These are phyloP conservation scores for Antedon mediterranea DNA, from an alignment of 53 echinoderm and acorn worm genomes.

Conservation along the genomic window DNA sequence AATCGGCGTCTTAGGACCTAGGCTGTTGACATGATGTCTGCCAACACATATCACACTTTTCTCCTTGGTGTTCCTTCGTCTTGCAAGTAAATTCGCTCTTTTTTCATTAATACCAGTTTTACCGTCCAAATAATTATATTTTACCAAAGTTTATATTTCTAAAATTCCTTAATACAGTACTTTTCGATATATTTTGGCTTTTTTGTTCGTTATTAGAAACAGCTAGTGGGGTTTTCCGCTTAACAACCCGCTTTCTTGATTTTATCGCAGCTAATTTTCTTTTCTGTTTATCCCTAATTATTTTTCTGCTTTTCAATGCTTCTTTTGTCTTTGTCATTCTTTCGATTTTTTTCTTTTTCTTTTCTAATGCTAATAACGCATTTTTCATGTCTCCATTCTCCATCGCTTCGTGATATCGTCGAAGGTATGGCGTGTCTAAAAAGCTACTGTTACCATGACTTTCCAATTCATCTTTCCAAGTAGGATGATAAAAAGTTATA, in stretches of 20 bases:
- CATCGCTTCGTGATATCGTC: constrained; percentile 52
- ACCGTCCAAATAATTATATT: too few species aligned
- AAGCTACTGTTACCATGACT: background rate
- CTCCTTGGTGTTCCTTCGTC: too few species aligned
- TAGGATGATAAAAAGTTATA: constrained; percentile 46
- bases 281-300: background rate
- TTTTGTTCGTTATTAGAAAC: too few species aligned
- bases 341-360: background rate
- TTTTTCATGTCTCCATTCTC: constrained; percentile 9
- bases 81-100: too few species aligned
- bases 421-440: constrained; percentile 71
- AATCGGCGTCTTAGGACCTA: too few species aligned
- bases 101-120: too few species aligned
- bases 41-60: too few species aligned
- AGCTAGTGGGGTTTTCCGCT: too few species aligned
- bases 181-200: background rate
- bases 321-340: background rate
- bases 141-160: background rate
- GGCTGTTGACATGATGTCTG: too few species aligned
- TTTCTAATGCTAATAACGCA: background rate
- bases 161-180: background rate
- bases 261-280: background rate
- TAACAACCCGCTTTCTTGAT: background rate
- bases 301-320: background rate
- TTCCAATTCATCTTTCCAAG: constrained; percentile 34